phyloP scores from a whole-genome alignment of 2,888 invertebrate species.

The Argyra leucocephala region DNA sequence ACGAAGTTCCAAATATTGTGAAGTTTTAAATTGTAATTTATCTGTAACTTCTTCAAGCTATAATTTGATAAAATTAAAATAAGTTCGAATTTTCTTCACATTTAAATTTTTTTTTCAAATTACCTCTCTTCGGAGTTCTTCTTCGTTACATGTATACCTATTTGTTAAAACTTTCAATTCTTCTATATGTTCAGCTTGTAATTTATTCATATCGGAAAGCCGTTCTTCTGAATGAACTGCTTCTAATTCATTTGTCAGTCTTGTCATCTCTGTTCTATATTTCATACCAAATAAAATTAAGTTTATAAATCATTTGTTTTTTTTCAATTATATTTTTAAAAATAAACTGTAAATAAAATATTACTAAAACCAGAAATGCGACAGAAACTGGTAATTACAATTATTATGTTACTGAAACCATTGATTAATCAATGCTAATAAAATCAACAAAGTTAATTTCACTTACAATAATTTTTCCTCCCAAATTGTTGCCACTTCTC shows the following conservation, averaged over 20 bases:
- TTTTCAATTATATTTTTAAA: not conserved
- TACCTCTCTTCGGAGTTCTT: conserved; percentile 51
- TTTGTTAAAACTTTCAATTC: conserved; percentile 48
- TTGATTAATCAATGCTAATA: not conserved
- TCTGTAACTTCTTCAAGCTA: conserved; percentile 60
- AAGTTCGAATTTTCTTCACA: not conserved
- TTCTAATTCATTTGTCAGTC: conserved; percentile 53
- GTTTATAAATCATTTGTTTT: not conserved
- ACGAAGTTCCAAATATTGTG: conserved; percentile 34
- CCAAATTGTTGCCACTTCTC: conserved; percentile 53
- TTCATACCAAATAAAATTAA: not conserved
- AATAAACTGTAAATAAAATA: not conserved
- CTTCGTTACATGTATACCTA: conserved; percentile 49
- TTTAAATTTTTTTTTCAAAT: not conserved
- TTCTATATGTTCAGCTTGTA: conserved; percentile 49
- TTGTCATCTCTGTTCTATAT: conserved; percentile 49
- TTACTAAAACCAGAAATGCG: too few relatives aligned
- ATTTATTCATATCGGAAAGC: conserved; percentile 48
- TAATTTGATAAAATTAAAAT: conserved; percentile 18
- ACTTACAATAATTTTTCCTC: conserved; percentile 49
- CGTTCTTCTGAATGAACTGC: conserved; percentile 53
- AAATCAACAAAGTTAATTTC: not conserved
- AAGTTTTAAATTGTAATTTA: conserved; percentile 44
- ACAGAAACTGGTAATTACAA: too few relatives aligned
- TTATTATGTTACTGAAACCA: too few relatives aligned